Conservation (phyloP, 2,113 vertebrate genomes). For the Columbina picui region DNA sequence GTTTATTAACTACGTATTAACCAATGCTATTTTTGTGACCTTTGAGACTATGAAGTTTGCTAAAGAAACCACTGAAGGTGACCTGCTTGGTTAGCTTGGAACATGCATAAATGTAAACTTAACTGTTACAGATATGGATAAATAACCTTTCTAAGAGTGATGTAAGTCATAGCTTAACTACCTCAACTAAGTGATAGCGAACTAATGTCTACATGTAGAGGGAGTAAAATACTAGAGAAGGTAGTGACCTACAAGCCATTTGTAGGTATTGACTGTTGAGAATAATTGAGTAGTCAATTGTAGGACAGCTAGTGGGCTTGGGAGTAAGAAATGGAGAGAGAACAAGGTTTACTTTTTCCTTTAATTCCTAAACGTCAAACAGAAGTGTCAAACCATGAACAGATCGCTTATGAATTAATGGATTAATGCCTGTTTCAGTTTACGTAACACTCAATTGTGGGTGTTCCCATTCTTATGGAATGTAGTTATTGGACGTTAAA, state of each 20-base stretch:
- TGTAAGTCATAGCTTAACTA: not conserved
- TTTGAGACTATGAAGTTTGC: not conserved
- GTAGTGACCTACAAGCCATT: not conserved
- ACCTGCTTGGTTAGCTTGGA: not conserved
- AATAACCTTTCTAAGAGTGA: not conserved
- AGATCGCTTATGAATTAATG: not conserved
- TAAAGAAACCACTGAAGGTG: not conserved
- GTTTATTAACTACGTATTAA: not conserved
- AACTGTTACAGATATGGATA: accelerated
- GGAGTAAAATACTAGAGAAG: not conserved
- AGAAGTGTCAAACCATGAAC: not conserved
- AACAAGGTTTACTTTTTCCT: not conserved
- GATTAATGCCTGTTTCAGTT: not conserved
- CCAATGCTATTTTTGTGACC: not conserved
- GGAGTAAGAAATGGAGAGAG: not conserved
- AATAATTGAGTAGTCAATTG: not conserved
- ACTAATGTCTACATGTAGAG: not conserved
- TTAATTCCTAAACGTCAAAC: not conserved
- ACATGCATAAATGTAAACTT: not conserved
- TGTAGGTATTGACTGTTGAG: not conserved
- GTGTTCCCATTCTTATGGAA: not conserved
- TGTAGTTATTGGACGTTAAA: accelerated
- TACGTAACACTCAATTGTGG: accelerated
- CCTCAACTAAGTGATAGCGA: not conserved
- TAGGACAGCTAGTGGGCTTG: not conserved